Evolutionary conservation across 2,888 invertebrate genomes (phyloP).

Genomic region (Orchesellides sinensis): DNA sequence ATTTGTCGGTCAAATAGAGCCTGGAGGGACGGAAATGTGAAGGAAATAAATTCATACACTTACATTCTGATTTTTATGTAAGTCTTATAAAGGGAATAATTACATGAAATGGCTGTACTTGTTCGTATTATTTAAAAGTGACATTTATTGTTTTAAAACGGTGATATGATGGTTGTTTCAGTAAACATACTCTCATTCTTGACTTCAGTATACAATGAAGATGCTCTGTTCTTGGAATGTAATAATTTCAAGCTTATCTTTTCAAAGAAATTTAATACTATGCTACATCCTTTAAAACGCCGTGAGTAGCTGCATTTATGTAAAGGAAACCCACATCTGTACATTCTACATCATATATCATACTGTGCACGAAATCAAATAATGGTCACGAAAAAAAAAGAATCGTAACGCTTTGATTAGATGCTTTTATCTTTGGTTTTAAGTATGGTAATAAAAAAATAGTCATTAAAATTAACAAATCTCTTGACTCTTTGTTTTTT

Average conservation of each 20-base stretch:
- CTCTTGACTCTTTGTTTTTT: constrained; percentile 30
- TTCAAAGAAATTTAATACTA: neutral
- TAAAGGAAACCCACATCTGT: neutral
- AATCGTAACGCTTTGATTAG: constrained; percentile 29
- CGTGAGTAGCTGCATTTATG: neutral
- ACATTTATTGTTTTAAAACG: constrained; percentile 38
- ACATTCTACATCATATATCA: neutral
- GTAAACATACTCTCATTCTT: neutral
- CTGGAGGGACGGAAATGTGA: constrained; percentile 45
- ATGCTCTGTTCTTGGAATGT: neutral
- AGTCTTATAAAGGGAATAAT: constrained; percentile 22
- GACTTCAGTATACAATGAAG: neutral
- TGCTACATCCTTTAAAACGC: neutral
- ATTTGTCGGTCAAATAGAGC: constrained; percentile 46
- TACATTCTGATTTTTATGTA: constrained; percentile 24
- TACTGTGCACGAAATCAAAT: constrained; percentile 48
- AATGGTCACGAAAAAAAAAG: constrained; percentile 25
- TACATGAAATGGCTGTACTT: no score
- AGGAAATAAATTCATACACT: constrained; percentile 7
- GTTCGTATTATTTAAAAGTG: constrained; percentile 41
- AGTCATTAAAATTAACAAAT: constrained; percentile 52
- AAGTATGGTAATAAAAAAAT: constrained; percentile 30
- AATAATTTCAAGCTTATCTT: neutral
- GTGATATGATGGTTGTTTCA: neutral
- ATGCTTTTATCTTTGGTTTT: constrained; percentile 1